Base-by-base conservation (phyloP, 2,888 invertebrate species). In the Nomada hirtipes region DNA sequence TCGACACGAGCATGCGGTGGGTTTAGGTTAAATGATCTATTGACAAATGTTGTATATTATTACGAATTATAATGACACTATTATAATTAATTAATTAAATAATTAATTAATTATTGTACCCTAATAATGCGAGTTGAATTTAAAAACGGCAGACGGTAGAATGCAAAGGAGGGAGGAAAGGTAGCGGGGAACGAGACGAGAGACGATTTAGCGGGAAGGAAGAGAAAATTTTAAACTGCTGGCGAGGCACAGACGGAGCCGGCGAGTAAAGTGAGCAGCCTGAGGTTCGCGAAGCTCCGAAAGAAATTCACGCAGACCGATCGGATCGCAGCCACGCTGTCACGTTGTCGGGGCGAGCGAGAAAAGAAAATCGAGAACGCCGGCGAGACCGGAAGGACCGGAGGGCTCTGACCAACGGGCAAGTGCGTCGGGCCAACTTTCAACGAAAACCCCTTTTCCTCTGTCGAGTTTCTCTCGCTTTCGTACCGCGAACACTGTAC, bases 41-140 rank as follows among this genome's bases (percentile, higher is more conserved):
- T 93, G 92, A 93, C 89, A 93, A 93, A 93, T 93, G 93, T 93
- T 93, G 93, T 93, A 93, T 93, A 93, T 93, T 93, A 93, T 92
- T 93, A 93, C 90, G 93, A 92, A 93, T 93, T 93, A 93, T 93
- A 93, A 93, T 93, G 92, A 93, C 90, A 93, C 92, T 92, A 93
- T 93, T 92, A 93, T 93, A 93, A 93, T 93, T 92, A 93, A 93
- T 90, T 90, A 89, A 93, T 91, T 90, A 85, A 89, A 82, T 84
- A 87, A 88, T 87, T 89, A 87, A 88, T 87, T 89, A 86, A 88
- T 92, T 92, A 92, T 93, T 92, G 92, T 93, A 93, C 92, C 91
- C 93, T 92, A 92, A 92, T 93, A 93, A 93, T 93, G 93, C 92
- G 93, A 93, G 93, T 93, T 93, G 93, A 93, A 92, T 92, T 92